phyloP scores from a whole-genome alignment of 2,797 vertebrate genomes.

The Hozukius guyotensis region DNA sequence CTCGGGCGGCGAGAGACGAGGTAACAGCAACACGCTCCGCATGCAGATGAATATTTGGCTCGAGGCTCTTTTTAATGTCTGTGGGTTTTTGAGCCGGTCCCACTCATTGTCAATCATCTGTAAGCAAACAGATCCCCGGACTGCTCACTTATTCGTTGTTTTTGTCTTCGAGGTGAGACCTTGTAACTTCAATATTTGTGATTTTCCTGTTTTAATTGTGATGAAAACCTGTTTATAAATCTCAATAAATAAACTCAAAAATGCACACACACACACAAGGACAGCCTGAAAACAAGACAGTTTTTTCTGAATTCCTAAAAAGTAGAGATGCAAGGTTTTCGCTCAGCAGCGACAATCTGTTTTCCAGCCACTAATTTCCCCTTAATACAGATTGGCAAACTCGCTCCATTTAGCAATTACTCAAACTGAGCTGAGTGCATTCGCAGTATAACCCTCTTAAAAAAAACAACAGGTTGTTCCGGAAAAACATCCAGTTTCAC shows the following conservation, averaged over 20 bases:
- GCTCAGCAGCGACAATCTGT: constrained; percentile 2
- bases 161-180: neutral
- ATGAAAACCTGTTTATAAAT: neutral
- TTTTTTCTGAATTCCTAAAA: constrained; percentile 5
- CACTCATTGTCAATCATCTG: constrained; percentile 25
- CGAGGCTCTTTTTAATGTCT: constrained; percentile 20
- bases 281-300: neutral
- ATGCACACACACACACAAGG: rapidly evolving
- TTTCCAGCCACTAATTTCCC: constrained; percentile 29
- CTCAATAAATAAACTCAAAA: neutral
- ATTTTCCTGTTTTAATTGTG: constrained; percentile 7
- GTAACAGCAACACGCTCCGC: constrained; percentile 14
- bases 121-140: constrained; percentile 16
- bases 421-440: constrained; percentile 27
- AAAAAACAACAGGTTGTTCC: constrained; percentile 8
- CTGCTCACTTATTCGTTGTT: neutral
- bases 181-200: neutral
- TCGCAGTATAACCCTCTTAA: constrained; percentile 19
- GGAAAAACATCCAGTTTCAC: constrained; percentile 18
- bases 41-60: constrained; percentile 42
- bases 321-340: constrained; percentile 1
- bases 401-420: constrained; percentile 50
- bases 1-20: constrained; percentile 40
- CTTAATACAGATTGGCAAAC: constrained; percentile 25
- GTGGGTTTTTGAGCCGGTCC: constrained; percentile 12